Conservation (phyloP, 2,888 invertebrate genomes). For the Apomyelois bistriatella region DNA sequence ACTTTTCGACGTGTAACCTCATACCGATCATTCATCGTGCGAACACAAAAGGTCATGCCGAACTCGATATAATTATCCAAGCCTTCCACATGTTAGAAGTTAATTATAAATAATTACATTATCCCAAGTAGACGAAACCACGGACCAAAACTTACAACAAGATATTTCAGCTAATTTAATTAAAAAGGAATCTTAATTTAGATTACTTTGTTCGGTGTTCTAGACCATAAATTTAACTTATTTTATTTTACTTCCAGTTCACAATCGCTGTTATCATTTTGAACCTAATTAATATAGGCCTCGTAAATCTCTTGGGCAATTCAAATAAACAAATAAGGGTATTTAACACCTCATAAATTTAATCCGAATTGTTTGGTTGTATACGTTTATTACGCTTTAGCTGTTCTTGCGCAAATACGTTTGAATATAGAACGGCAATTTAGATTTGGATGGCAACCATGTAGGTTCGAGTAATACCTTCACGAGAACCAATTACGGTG, state of each 20-base stretch:
- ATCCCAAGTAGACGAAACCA: background rate
- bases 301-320: conserved; percentile 31
- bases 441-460: background rate
- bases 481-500: conserved; percentile 13
- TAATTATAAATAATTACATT: conserved; percentile 5
- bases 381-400: conserved; percentile 18
- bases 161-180: background rate
- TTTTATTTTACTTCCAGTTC: conserved; percentile 19
- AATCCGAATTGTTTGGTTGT: conserved; percentile 3
- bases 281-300: conserved; percentile 31
- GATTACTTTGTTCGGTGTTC: background rate
- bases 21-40: background rate
- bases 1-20: background rate
- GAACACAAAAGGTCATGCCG: background rate
- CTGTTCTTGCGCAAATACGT: conserved; percentile 1
- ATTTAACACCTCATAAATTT: conserved; percentile 36
- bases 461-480: background rate
- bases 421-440: background rate
- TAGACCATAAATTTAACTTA: conserved; percentile 1
- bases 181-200: background rate
- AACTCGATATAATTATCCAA: background rate
- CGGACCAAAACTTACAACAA: background rate
- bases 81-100: background rate
- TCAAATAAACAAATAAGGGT: conserved; percentile 29
- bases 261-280: conserved; percentile 22